Evolutionary conservation across 2,113 vertebrate genomes (phyloP).

Genomic region (Cynopterus brachyotis): DNA sequence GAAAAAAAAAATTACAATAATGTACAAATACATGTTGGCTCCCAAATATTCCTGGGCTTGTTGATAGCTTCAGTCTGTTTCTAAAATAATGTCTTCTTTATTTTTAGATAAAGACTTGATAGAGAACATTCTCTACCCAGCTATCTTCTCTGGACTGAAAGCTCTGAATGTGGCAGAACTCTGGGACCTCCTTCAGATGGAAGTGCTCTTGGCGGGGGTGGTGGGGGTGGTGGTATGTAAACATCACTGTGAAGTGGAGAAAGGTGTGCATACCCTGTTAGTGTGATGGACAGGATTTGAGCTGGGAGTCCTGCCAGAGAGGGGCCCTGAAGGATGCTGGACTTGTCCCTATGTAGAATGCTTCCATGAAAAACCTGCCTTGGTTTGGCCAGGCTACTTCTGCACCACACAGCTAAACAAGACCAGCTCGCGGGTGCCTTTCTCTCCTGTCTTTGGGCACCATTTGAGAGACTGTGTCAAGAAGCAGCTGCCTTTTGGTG

Average conservation of each 20-base stretch:
- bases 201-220: constrained; percentile 11
- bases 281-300: constrained; percentile 61
- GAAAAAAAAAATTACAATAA: background rate
- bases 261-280: constrained; percentile 63
- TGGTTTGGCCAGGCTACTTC: constrained; percentile 53
- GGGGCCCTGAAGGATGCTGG: constrained; percentile 59
- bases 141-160: background rate
- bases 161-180: background rate
- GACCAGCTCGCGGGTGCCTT: constrained; percentile 43
- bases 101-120: background rate
- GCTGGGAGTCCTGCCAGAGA: constrained; percentile 52
- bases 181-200: constrained; percentile 43
- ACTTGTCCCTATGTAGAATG: constrained; percentile 63
- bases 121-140: background rate
- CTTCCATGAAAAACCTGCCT: constrained; percentile 54
- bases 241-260: constrained; percentile 66
- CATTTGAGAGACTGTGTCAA: constrained; percentile 63
- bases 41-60: background rate
- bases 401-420: constrained; percentile 56
- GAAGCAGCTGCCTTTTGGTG: constrained; percentile 41
- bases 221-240: constrained; percentile 34
- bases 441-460: constrained; percentile 61
- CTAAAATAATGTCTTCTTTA: background rate
- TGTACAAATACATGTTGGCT: background rate
- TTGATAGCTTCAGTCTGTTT: background rate